These are phyloP conservation scores for Pelodiscus sinensis DNA, from an alignment of 2,113 vertebrate species.

Conservation along the genomic window DNA sequence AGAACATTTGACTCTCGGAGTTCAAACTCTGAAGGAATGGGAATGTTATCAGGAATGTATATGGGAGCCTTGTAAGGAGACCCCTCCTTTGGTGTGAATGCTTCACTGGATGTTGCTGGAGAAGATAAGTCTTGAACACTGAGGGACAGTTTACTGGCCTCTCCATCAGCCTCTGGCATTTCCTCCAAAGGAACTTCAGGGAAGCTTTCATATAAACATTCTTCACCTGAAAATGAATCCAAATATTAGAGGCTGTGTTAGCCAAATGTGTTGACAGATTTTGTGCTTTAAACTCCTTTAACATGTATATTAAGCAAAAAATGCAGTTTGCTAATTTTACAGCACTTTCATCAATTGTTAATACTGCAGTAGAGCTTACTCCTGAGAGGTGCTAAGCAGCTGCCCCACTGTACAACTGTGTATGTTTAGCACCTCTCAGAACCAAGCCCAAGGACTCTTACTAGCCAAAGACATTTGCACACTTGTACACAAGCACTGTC, in stretches of 20 bases:
- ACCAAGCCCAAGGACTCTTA: neutral
- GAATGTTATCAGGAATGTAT: conserved; percentile 87
- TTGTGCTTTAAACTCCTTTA: neutral
- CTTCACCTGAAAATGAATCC: conserved; percentile 85
- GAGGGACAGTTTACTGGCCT: conserved; percentile 70
- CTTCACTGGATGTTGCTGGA: conserved; percentile 85
- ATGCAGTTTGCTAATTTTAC: neutral
- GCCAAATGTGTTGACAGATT: neutral
- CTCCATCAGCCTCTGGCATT: conserved; percentile 80
- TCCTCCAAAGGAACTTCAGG: conserved; percentile 85
- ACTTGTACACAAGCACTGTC: neutral
- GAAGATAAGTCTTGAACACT: conserved; percentile 83
- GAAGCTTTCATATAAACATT: conserved; percentile 85
- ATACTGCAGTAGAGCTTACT: neutral
- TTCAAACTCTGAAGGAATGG: conserved; percentile 91
- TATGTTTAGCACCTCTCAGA: neutral
- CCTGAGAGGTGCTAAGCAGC: neutral
- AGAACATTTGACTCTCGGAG: conserved; percentile 88
- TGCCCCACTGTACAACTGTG: neutral
- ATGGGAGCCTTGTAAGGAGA: conserved; percentile 85
- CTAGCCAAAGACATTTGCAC: conserved; percentile 61
- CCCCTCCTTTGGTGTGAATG: conserved; percentile 83
- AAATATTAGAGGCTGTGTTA: conserved; percentile 31
- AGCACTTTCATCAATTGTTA: neutral
- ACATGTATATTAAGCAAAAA: neutral